Percentiles rank a stretch among this genome's conserved stretches.
Evolutionary conservation across 2,888 invertebrate genomes (phyloP).

Genomic region (Calameuta filiformis): DNA sequence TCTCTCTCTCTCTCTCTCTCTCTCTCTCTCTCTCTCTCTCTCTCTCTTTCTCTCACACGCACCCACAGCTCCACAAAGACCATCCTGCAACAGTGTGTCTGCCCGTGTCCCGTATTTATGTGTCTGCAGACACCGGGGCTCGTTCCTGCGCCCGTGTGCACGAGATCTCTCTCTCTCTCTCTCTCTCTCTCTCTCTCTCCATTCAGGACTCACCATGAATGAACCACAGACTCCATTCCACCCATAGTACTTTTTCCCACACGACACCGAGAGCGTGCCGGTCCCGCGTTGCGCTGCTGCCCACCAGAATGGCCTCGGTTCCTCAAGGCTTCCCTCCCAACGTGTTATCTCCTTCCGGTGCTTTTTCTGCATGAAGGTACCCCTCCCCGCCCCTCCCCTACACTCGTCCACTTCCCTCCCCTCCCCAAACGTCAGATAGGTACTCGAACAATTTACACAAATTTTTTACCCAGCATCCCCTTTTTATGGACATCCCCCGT

Average conservation of each 20-base stretch:
- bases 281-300: slow-evolving; percentile 8
- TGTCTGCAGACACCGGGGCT: not conserved
- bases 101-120: not conserved
- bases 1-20: slow-evolving; percentile 8
- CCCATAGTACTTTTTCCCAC: slow-evolving; percentile 44
- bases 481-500: too few relatives aligned
- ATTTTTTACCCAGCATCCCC: not conserved
- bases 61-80: too few relatives aligned
- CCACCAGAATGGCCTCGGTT: not conserved
- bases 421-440: not conserved
- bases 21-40: slow-evolving; percentile 8
- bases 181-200: slow-evolving; percentile 24
- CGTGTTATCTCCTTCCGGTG: not conserved
- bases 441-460: not conserved
- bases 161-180: slow-evolving; percentile 11
- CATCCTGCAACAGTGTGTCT: too few relatives aligned
- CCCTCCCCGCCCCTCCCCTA: too few relatives aligned
- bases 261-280: slow-evolving; percentile 14
- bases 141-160: slow-evolving; percentile 5
- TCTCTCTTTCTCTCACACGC: slow-evolving; percentile 29
- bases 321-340: not conserved
- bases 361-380: not conserved
- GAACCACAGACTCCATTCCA: slow-evolving; percentile 48
- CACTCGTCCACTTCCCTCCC: not conserved
- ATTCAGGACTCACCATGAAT: slow-evolving; percentile 51